Conservation (phyloP, 2,797 vertebrate genomes). For the Gymnoscopelus microlampas region DNA sequence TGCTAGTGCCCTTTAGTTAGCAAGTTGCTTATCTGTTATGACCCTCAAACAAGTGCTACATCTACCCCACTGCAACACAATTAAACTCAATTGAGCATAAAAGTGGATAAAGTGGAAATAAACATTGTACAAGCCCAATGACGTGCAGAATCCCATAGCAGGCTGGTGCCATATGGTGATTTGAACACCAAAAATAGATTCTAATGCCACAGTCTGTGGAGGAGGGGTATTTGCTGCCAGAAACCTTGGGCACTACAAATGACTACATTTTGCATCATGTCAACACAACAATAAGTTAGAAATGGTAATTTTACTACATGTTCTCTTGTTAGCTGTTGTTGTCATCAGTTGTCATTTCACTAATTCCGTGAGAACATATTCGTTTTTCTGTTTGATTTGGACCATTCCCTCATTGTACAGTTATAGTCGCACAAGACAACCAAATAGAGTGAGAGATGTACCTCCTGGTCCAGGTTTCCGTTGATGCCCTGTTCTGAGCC, state of each 20-base stretch:
- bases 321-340: too few relatives aligned
- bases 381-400: too few relatives aligned
- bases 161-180: background rate
- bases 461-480: constrained; percentile 90
- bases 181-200: background rate
- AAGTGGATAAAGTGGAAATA: background rate
- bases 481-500: constrained; percentile 85
- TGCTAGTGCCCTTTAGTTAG: too few relatives aligned
- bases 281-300: too few relatives aligned
- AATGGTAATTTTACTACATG: too few relatives aligned
- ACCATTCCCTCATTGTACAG: too few relatives aligned
- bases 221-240: background rate
- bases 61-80: too few relatives aligned
- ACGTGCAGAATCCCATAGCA: background rate
- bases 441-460: constrained; percentile 54
- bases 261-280: background rate
- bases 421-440: too few relatives aligned
- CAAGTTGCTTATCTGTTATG: too few relatives aligned
- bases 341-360: too few relatives aligned
- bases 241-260: background rate
- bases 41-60: too few relatives aligned
- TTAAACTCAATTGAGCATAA: background rate
- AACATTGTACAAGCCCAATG: background rate
- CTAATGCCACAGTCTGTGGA: background rate
- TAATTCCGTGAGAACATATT: too few relatives aligned